These are phyloP conservation scores for Kryptolebias marmoratus DNA, from an alignment of 2,113 vertebrate species.

Conservation along the genomic window DNA sequence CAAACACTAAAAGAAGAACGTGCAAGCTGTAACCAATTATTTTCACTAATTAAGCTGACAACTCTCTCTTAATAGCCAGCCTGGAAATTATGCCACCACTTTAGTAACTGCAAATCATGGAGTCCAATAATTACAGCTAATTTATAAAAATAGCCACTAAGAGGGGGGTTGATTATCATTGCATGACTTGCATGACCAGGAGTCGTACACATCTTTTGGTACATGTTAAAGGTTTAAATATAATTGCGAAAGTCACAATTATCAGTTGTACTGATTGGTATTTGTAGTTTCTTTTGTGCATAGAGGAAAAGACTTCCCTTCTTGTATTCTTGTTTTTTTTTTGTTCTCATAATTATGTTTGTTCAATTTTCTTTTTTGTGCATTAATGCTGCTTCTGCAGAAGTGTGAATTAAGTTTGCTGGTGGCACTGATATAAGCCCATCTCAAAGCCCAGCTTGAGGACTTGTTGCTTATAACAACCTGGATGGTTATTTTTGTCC, in stretches of 20 bases:
- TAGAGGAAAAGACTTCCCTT: not conserved
- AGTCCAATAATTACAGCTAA: slow-evolving; percentile 19
- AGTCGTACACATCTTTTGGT: no score
- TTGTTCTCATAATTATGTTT: not conserved
- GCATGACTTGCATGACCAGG: not conserved
- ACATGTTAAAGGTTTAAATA: no score
- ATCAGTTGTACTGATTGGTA: not conserved
- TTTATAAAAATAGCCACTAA: slow-evolving; percentile 36
- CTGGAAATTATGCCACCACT: slow-evolving; percentile 3
- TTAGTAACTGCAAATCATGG: slow-evolving; percentile 11
- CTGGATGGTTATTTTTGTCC: not conserved
- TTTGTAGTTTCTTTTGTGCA: not conserved
- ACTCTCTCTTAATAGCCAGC: slow-evolving; percentile 1
- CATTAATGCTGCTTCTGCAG: not conserved
- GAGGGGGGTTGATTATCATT: slow-evolving; percentile 10
- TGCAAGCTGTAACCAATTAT: slow-evolving; percentile 9
- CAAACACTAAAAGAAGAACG: not conserved
- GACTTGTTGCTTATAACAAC: not conserved
- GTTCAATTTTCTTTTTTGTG: not conserved
- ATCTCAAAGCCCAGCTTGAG: not conserved
- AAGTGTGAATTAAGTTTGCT: no score
- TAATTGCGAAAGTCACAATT: not conserved
- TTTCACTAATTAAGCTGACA: slow-evolving; percentile 28
- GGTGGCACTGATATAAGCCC: no score
- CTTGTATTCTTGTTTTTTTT: not conserved